These are phyloP conservation scores for Centropristis striata DNA, from an alignment of 2,113 vertebrate species.

Conservation along the genomic window DNA sequence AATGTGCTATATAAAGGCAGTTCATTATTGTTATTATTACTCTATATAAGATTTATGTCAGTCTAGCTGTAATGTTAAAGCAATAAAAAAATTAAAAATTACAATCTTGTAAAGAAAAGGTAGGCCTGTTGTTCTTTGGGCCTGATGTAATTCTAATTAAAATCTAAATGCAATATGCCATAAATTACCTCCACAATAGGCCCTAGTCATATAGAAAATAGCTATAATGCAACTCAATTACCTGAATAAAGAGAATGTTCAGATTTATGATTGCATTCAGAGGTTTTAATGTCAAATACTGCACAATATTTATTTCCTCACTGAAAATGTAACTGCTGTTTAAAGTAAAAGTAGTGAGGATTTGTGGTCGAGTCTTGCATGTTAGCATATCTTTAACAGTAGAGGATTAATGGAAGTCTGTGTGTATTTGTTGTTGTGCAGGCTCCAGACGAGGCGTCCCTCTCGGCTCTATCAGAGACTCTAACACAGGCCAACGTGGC, in stretches of 20 bases:
- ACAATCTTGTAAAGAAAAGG: too few species aligned
- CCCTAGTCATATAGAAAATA: too few species aligned
- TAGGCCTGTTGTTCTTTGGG: too few species aligned
- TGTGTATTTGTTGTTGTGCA: slow-evolving; percentile 54
- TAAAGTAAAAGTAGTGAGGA: background rate
- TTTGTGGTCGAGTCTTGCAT: background rate
- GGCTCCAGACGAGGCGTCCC: slow-evolving; percentile 88
- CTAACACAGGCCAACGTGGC: slow-evolving; percentile 85
- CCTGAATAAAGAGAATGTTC: background rate
- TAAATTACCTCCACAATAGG: background rate
- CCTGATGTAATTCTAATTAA: background rate
- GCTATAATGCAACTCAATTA: background rate
- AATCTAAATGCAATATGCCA: background rate
- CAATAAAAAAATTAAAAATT: too few species aligned
- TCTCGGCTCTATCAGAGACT: slow-evolving; percentile 83
- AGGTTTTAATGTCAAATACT: background rate
- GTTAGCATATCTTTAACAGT: too few species aligned
- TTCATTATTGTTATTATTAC: too few species aligned
- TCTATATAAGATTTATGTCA: too few species aligned
- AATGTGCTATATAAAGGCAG: too few species aligned
- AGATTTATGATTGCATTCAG: background rate
- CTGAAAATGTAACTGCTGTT: background rate
- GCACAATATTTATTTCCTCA: background rate
- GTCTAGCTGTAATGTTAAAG: too few species aligned
- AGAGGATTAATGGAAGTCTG: background rate